These are phyloP conservation scores for Lepus timidus DNA, from an alignment of 2,113 vertebrate species.

Conservation along the genomic window DNA sequence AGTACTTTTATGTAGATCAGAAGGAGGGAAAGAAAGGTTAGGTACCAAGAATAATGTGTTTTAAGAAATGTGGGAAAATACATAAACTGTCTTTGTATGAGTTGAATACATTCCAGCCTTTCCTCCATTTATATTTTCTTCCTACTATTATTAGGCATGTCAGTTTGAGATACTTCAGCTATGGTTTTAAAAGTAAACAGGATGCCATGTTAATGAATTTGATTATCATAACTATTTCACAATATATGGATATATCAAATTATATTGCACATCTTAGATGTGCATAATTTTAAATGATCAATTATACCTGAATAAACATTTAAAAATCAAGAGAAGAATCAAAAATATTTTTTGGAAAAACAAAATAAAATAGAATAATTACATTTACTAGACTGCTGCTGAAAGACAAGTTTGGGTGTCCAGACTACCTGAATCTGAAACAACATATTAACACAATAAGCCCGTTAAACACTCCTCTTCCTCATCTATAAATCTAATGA, in stretches of 20 bases:
- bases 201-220: too few relatives aligned
- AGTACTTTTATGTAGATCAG: too few relatives aligned
- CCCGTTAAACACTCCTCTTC: background rate
- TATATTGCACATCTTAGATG: too few relatives aligned
- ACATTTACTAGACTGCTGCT: background rate
- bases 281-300: background rate
- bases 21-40: background rate
- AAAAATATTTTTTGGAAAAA: background rate
- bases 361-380: background rate
- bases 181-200: too few relatives aligned
- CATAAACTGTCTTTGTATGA: too few relatives aligned
- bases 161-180: too few relatives aligned
- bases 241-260: too few relatives aligned
- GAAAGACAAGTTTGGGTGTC: background rate
- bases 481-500: background rate
- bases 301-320: background rate
- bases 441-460: background rate
- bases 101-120: too few relatives aligned
- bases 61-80: background rate
- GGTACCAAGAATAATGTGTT: background rate
- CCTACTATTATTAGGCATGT: background rate
- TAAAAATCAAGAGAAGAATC: background rate
- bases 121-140: background rate
- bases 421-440: background rate
- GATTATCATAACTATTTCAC: too few relatives aligned